A percentile compares a stretch with the other conserved stretches of the same genome.
These are phyloP conservation scores for Trematocara unimaculatum DNA, from an alignment of 2,113 vertebrate species.

Conservation along the genomic window DNA sequence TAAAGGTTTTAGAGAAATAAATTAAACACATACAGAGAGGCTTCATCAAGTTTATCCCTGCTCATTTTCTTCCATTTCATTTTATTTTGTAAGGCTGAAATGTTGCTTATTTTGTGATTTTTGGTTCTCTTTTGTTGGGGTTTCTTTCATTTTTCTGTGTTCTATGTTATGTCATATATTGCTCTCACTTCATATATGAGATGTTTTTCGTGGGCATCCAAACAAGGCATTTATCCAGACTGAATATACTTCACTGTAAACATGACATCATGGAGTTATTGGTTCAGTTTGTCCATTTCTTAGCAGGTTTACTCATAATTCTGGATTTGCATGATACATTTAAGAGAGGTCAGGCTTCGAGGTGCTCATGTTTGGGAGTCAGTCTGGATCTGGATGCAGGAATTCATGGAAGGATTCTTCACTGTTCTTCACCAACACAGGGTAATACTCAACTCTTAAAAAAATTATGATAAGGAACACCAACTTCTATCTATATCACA, in stretches of 20 bases:
- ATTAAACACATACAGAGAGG: neutral
- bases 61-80: neutral
- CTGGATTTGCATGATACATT: neutral
- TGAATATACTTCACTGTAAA: neutral
- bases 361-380: neutral
- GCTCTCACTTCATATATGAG: neutral
- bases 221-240: neutral
- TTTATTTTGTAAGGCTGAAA: neutral
- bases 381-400: neutral
- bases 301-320: neutral
- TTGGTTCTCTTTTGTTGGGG: neutral
- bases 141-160: neutral
- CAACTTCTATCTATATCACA: neutral
- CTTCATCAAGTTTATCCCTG: neutral
- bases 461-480: neutral
- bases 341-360: neutral
- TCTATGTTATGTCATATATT: accelerated
- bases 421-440: neutral
- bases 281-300: neutral
- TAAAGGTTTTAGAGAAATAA: neutral
- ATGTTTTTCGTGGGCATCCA: neutral
- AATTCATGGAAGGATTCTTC: neutral
- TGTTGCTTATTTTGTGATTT: neutral
- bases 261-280: accelerated
- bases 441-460: neutral